These are phyloP conservation scores for Nothobranchius furzeri DNA, from an alignment of 2,113 vertebrate species.

Conservation along the genomic window DNA sequence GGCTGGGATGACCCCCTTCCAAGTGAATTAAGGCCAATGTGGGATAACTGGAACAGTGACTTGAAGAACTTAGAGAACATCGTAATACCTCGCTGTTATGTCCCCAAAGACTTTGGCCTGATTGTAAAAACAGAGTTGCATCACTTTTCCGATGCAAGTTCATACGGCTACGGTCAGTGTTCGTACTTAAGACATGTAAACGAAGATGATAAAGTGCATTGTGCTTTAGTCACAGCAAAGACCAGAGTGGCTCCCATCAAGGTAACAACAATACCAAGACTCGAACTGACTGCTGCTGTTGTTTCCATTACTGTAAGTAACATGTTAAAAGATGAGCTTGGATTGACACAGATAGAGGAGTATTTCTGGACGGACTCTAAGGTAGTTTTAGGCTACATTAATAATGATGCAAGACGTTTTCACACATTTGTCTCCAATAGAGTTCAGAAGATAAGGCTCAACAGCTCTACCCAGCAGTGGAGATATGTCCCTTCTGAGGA, in stretches of 20 bases:
- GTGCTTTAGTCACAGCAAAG: slow-evolving; percentile 9
- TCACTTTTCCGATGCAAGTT: background rate
- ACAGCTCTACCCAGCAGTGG: background rate
- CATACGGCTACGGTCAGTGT: background rate
- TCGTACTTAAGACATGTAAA: slow-evolving; percentile 1
- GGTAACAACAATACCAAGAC: background rate
- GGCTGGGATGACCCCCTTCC: slow-evolving; percentile 3
- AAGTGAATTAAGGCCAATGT: background rate
- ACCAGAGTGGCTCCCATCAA: slow-evolving; percentile 8
- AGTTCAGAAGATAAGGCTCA: background rate
- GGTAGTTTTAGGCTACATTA: background rate
- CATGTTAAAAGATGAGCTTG: slow-evolving; percentile 1
- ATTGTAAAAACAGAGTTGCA: background rate
- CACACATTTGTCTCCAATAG: slow-evolving; percentile 4
- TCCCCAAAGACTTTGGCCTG: background rate
- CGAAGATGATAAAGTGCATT: background rate
- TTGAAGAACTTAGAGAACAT: slow-evolving; percentile 1
- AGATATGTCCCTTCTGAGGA: background rate
- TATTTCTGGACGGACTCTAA: slow-evolving; percentile 7
- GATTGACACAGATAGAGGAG: background rate
- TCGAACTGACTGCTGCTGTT: slow-evolving; percentile 1
- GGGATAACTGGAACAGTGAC: slow-evolving; percentile 6
- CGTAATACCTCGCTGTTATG: background rate
- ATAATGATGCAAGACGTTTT: background rate
- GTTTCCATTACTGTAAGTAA: background rate